Conservation (phyloP, 2,888 invertebrate genomes). For the Kryphioiulus occultus region DNA sequence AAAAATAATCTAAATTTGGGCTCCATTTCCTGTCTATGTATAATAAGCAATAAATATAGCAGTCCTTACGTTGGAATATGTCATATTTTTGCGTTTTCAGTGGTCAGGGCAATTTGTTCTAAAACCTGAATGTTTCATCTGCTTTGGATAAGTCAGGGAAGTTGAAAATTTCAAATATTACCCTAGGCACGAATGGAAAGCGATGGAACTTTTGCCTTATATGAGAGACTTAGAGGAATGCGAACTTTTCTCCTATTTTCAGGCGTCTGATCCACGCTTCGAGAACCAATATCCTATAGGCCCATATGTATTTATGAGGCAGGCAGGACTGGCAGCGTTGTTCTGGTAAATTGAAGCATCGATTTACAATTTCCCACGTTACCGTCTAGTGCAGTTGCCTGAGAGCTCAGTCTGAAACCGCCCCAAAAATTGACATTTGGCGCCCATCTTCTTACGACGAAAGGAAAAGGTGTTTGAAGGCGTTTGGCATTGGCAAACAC, state of each 20-base stretch:
- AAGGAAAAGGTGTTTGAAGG: neutral
- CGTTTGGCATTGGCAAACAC: neutral
- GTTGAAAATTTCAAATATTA: too few species aligned
- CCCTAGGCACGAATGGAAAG: too few species aligned
- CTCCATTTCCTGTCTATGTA: too few species aligned
- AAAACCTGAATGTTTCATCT: too few species aligned
- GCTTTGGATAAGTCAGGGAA: too few species aligned
- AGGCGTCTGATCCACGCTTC: neutral
- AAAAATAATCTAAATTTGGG: too few species aligned
- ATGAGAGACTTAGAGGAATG: too few species aligned
- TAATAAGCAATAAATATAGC: too few species aligned
- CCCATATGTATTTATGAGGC: conserved; percentile 31
- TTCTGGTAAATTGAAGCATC: conserved; percentile 25
- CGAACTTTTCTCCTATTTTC: neutral
- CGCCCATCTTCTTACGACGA: neutral
- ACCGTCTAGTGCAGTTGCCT: neutral
- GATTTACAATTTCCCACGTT: conserved; percentile 21
- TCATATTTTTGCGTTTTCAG: too few species aligned
- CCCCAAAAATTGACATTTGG: neutral
- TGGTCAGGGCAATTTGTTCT: too few species aligned
- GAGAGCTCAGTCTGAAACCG: neutral
- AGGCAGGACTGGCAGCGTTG: neutral
- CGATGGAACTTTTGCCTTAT: too few species aligned
- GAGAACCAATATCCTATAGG: neutral
- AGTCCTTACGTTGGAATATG: too few species aligned